Evolutionary conservation across 2,113 vertebrate genomes (phyloP), one percentile per base, ranked within the genome.

Genomic region (Gobius niger): DNA sequence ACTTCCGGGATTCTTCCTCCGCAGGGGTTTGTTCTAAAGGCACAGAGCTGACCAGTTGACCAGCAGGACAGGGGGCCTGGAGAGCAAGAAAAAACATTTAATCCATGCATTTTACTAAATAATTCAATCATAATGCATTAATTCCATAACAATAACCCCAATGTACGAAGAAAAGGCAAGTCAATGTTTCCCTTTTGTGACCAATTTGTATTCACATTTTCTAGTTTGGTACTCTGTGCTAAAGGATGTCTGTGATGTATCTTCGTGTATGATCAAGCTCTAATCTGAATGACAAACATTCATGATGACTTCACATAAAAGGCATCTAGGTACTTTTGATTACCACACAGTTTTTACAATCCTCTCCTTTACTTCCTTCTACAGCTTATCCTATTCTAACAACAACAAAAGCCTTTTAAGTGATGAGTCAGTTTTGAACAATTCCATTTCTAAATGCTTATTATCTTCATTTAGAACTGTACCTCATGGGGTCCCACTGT

Each of bases 1-100:
- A 97, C 68, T 96, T 96, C 82, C 88, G 94, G 47, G 95, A 98
- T 0, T 95, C 94, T 63, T 97, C 96, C 83, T 98, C 96, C 15
- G 93, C 90, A 16, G 94, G 93, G 0, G 95, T 96, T 68, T 82
- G 85, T 19, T 97, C 96, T 50, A 93, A 88, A 75, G 92, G 87
- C 85, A 93, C 89, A 34, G 94, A 92, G 81, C 88, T 88, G 80
- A 93, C 88, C 69, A 89, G 78, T 67, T 86, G 92, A 86, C 86
- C 86, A 0, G 89, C 91, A 7, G 92, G 76, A 0, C 90, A 89
- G 12, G 90, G 78, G 42, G 82, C 91, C 94, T 95, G 81, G 0
- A 9, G 1, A 11, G 71, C 63, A 0, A 65, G 52, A 9, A 63
- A 9, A 63, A 1, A 59, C 13, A 65, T 68, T 68, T 44, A 70